These are phyloP conservation scores for Parazoanthus atlanticus DNA, from an alignment of 92 coral and sea anemone species.

Conservation along the genomic window DNA sequence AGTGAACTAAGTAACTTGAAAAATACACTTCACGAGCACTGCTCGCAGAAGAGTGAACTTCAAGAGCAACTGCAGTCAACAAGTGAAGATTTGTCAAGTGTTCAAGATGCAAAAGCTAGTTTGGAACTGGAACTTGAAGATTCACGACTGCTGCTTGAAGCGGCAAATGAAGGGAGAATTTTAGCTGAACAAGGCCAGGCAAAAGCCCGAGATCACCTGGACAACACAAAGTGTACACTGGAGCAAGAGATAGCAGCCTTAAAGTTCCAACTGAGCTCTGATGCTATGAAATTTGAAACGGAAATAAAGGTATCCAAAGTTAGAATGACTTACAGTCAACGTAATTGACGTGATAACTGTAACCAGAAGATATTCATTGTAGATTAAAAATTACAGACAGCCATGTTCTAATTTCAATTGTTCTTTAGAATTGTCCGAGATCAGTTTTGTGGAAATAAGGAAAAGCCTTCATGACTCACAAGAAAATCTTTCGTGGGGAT, in stretches of 20 bases:
- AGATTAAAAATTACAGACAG: not conserved
- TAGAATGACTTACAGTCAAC: not conserved
- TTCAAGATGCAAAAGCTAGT: constrained; percentile 68
- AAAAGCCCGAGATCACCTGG: constrained; percentile 80
- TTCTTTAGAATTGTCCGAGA: too few relatives aligned
- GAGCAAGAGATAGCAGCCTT: constrained; percentile 96
- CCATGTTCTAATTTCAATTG: not conserved
- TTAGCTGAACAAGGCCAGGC: constrained; percentile 80
- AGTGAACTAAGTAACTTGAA: constrained; percentile 46
- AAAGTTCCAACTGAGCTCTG: constrained; percentile 94
- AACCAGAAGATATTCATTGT: not conserved
- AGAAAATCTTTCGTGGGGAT: too few relatives aligned
- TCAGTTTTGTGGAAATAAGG: too few relatives aligned
- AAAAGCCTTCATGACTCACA: too few relatives aligned
- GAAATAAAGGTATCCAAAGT: constrained; percentile 76
- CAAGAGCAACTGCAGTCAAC: constrained; percentile 49
- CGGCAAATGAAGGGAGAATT: constrained; percentile 89
- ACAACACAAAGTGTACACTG: constrained; percentile 85
- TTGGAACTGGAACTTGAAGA: constrained; percentile 65
- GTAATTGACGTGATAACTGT: not conserved
- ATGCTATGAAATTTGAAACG: constrained; percentile 89
- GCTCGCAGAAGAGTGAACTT: constrained; percentile 42
- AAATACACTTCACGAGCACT: constrained; percentile 60
- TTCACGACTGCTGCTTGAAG: constrained; percentile 80
- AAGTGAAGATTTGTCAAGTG: constrained; percentile 59